Evolutionary conservation across 2,888 invertebrate species (phyloP).

Genomic region (Caenorhabditis virilis): DNA sequence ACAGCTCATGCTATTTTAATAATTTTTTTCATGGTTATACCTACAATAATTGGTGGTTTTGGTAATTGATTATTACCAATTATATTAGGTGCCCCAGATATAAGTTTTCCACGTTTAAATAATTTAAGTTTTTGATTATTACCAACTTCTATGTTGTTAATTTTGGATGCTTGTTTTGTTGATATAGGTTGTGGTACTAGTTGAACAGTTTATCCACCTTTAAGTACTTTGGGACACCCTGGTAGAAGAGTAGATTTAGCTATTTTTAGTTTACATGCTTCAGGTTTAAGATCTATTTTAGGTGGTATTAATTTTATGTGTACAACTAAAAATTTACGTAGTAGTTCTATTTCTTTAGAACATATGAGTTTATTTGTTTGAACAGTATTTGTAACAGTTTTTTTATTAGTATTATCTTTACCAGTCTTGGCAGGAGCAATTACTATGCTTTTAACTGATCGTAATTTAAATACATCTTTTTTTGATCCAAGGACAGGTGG

Average conservation of each 20-base stretch:
- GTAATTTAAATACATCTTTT: constrained; percentile 82
- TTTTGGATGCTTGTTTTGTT: constrained; percentile 76
- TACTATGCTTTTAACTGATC: constrained; percentile 81
- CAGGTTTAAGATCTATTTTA: constrained; percentile 75
- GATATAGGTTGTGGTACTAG: constrained; percentile 80
- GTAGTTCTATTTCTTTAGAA: constrained; percentile 74
- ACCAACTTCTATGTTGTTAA: constrained; percentile 77
- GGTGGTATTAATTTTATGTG: constrained; percentile 82
- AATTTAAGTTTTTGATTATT: constrained; percentile 83
- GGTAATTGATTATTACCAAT: constrained; percentile 82
- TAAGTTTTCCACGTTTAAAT: constrained; percentile 83
- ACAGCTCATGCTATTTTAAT: constrained; percentile 83
- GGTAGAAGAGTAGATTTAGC: constrained; percentile 79
- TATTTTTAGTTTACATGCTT: constrained; percentile 80
- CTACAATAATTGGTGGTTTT: constrained; percentile 77
- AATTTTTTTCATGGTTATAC: constrained; percentile 79
- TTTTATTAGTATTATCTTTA: constrained; percentile 77
- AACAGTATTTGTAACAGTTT: constrained; percentile 77
- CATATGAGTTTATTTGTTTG: constrained; percentile 79
- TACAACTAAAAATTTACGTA: constrained; percentile 79
- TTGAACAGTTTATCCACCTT: constrained; percentile 81
- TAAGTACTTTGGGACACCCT: constrained; percentile 75
- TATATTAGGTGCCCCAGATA: constrained; percentile 81
- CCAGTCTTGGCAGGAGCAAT: constrained; percentile 82
- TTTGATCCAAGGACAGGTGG: constrained; percentile 83